These are phyloP conservation scores for Tupiocoris notatus DNA, from an alignment of 2,888 invertebrate genomes.

Conservation along the genomic window DNA sequence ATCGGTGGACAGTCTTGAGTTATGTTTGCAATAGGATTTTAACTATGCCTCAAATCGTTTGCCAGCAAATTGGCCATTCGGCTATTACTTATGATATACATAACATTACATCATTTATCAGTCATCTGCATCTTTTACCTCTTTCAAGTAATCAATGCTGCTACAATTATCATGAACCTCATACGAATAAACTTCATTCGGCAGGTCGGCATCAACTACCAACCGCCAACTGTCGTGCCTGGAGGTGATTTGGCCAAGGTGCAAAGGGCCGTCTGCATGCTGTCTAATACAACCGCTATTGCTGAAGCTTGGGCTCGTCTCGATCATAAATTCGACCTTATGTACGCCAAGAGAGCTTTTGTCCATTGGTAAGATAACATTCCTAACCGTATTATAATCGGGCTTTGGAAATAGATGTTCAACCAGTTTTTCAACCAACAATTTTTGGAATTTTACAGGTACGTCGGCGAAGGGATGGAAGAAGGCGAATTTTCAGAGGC, in stretches of 20 bases:
- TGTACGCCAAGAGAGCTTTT: conserved; percentile 69
- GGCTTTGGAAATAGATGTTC: not conserved
- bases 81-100: no score
- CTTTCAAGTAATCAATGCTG: no score
- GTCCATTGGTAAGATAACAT: conserved; percentile 80
- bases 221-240: conserved; percentile 89
- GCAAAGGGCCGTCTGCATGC: conserved; percentile 95
- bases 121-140: no score
- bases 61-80: no score
- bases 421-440: not conserved
- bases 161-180: no score
- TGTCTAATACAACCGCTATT: conserved; percentile 92
- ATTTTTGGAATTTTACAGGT: conserved; percentile 54
- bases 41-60: no score
- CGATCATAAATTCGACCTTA: conserved; percentile 69
- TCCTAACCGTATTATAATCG: no score
- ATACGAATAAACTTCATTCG: no score
- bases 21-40: no score
- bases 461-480: conserved; percentile 77
- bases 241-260: conserved; percentile 93
- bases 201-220: conserved; percentile 87
- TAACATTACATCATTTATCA: no score
- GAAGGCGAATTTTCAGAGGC: conserved; percentile 66
- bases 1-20: no score
- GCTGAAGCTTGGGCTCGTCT: conserved; percentile 68